Percentiles rank a stretch among this genome's conserved stretches.
Evolutionary conservation across 2,113 vertebrate genomes (phyloP).

Genomic region (Tragelaphus buxtoni): DNA sequence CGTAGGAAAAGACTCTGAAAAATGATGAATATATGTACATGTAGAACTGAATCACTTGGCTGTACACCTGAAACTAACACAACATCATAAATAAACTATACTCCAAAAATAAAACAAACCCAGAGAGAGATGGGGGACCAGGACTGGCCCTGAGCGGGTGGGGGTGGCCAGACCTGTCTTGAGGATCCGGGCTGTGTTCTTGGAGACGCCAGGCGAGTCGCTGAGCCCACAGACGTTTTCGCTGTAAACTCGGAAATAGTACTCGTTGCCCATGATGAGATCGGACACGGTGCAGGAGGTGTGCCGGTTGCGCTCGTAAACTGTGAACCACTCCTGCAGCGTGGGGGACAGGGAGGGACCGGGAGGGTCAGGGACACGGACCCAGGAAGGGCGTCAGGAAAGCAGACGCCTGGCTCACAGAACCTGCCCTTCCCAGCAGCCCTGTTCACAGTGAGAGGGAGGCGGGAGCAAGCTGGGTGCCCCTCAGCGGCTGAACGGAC

Average conservation of each 20-base stretch:
- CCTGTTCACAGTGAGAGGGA: accelerated
- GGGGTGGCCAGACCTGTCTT: conserved; percentile 81
- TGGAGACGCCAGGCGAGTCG: conserved; percentile 82
- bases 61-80: background rate
- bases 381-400: too few relatives aligned
- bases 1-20: background rate
- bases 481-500: accelerated
- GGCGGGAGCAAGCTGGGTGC: background rate
- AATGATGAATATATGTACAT: background rate
- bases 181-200: conserved; percentile 88
- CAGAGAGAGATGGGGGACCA: accelerated
- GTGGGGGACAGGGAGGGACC: background rate
- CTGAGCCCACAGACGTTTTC: conserved; percentile 92
- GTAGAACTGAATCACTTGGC: background rate
- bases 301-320: conserved; percentile 88
- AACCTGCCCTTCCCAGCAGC: background rate
- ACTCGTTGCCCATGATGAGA: conserved; percentile 93
- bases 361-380: background rate
- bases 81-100: background rate
- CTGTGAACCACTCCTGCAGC: conserved; percentile 91
- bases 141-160: background rate
- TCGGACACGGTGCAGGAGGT: conserved; percentile 89
- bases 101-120: too few relatives aligned
- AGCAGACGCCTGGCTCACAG: accelerated
- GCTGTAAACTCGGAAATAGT: conserved; percentile 87